Base-by-base conservation (phyloP, 2,113 vertebrate genomes). In the Camelus dromedarius region DNA sequence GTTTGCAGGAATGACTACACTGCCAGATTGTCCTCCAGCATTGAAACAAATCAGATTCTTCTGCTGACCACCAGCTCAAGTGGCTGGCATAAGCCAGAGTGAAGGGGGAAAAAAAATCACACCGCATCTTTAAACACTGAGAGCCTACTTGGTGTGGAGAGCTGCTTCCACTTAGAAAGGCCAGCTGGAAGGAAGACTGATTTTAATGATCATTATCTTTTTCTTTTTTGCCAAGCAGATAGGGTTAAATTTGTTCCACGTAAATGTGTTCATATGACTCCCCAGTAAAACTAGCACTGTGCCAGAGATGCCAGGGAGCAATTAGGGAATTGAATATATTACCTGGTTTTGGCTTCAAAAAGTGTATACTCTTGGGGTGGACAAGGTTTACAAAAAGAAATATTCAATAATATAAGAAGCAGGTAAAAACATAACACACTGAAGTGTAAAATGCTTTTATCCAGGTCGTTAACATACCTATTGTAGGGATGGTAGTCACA, bases 401-500 rank as follows among this genome's bases (percentile, higher is more conserved):
- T 26, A 80, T 52, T 22, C 46, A 76, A 20, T n/a, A 83, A n/a
- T 22, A n/a, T 22, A 85, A 85, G 73, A 35, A 46, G 20, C 26
- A 66, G 10, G 18, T 52, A 20, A 79, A 88, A 66, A 58, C 46
- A 4, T 56, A 87, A 50, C 6, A 58, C 0, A 60, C 73, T 46
- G 52, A 42, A 20, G 2, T 60, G 54, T 42, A 38, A 72, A 28
- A 5, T n/a, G 46, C 46, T 77, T 46, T 60, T 18, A 26, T 35
- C 42, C 91, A 82, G 18, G 56, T 19, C 4, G 0, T 13, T 58
- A 56, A 88, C 85, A 3, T 98, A 99, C 99, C 99, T 91, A 99
- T 99, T 52, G 99, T 99, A 84, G 99, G 99, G 97, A 99, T 99
- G 77, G 99, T 99, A 87, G 99, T 99, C 95, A 99, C 99, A 77